A percentile compares a stretch with the other conserved stretches of the same genome.
Conservation (phyloP, 2,888 invertebrate genomes). For the Sussaba pulchella region DNA sequence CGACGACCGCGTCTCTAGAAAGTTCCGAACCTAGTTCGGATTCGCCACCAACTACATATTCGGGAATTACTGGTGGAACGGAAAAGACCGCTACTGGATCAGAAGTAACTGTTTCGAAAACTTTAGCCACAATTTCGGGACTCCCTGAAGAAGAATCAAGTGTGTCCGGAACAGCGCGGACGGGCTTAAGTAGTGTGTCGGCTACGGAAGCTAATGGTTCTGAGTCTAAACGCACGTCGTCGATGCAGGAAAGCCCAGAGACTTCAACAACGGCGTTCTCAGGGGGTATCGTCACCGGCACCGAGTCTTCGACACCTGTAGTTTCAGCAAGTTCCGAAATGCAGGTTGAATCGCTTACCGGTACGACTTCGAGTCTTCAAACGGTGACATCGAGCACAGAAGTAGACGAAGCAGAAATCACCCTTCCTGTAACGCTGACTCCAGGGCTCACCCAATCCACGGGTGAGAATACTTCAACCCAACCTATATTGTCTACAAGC, state of each 20-base stretch:
- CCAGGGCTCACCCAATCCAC: neutral
- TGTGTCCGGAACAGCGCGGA: neutral
- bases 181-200: neutral
- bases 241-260: neutral
- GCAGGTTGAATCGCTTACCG: neutral
- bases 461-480: slow-evolving; percentile 6
- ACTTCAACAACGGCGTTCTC: neutral
- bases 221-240: neutral
- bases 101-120: neutral
- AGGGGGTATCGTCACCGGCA: neutral
- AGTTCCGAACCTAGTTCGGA: neutral
- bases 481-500: neutral
- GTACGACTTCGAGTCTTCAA: slow-evolving; percentile 1
- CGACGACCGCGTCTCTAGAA: neutral
- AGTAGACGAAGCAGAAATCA: neutral
- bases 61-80: too few relatives aligned
- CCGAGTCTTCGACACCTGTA: neutral
- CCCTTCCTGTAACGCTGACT: neutral
- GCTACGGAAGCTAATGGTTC: neutral
- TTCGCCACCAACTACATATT: neutral
- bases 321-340: neutral
- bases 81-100: neutral
- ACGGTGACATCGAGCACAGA: neutral
- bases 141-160: neutral
- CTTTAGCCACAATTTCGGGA: neutral